Conservation (phyloP, 2,113 vertebrate species). For the Anser brachyrhynchus region DNA sequence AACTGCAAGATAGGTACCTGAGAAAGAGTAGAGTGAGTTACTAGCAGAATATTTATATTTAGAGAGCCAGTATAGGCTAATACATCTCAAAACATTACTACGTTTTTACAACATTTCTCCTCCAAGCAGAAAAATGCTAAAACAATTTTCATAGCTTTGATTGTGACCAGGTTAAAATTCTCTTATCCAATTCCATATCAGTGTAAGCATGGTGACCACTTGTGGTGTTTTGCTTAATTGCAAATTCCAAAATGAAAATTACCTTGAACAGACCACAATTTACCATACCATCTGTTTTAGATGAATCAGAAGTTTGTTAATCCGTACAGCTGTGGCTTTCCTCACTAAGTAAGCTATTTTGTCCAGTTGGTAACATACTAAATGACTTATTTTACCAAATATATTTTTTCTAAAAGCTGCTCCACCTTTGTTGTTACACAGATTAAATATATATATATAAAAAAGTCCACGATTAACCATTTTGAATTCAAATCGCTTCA, state of each 20-base stretch:
- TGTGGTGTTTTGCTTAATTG: neutral
- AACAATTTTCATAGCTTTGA: neutral
- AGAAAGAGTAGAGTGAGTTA: neutral
- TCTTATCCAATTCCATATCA: neutral
- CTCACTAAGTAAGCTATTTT: neutral
- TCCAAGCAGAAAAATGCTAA: neutral
- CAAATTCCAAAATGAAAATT: neutral
- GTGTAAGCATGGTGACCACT: neutral
- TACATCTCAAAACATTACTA: neutral
- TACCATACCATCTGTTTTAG: neutral
- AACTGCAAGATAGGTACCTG: neutral
- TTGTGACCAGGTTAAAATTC: neutral
- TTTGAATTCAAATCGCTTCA: neutral
- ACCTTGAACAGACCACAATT: neutral
- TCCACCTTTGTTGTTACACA: neutral
- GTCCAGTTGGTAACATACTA: neutral
- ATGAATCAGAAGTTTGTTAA: neutral
- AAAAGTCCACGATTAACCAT: neutral
- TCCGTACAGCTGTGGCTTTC: neutral
- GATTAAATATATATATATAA: neutral
- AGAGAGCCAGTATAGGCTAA: neutral
- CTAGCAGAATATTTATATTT: neutral
- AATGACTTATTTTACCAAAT: neutral
- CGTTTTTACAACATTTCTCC: neutral
- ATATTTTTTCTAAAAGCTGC: neutral